Base-by-base conservation (phyloP, 2,113 vertebrate species). In the Picathartes gymnocephalus region DNA sequence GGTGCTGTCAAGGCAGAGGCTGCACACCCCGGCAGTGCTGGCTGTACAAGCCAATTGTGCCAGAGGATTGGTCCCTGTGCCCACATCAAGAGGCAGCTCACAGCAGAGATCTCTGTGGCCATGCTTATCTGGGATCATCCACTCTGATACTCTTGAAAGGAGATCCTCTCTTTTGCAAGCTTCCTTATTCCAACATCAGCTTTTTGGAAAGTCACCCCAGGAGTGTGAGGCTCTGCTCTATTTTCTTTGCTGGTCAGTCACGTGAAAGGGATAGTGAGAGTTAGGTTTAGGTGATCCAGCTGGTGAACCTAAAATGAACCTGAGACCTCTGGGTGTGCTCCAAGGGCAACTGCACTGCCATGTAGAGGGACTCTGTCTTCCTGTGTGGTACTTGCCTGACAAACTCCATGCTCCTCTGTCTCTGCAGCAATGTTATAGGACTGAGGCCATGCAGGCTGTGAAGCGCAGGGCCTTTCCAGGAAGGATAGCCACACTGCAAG, bases 321-420 rank as follows among this genome's bases (percentile, higher is more conserved):
- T 13, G 1, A 13, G 7, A 58, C 10, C 13, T 50, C 2, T 0
- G 19, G 2, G 8, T 78, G 11, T 57, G 40, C 24, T 88, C 24
- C 65, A 53, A 66, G 25, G 60, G 33, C 13, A 61, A 15, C 13
- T 42, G 47, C 42, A 17, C n/a, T 76, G 23, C 47, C 28, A 31
- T 5, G 1, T 6, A 37, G 14, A 57, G 33, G 15, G 13, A 5
- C 11, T 80, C 39, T 42, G 25, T 35, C 25, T 39, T 31, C 47
- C 40, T 4, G 0, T 23, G 15, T 45, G 9, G 15, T 39, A 25
- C 18, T 33, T 84, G 6, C 37, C 66, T 18, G 6, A 31, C 25
- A 69, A 56, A 6, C 7, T 77, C 30, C 44, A 56, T 16, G 17
- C 35, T 87, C 9, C 61, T 39, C 58, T 70, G 23, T 42, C 54